Conservation (phyloP, 2,888 invertebrate genomes). For the Limnephilus rhombicus region DNA sequence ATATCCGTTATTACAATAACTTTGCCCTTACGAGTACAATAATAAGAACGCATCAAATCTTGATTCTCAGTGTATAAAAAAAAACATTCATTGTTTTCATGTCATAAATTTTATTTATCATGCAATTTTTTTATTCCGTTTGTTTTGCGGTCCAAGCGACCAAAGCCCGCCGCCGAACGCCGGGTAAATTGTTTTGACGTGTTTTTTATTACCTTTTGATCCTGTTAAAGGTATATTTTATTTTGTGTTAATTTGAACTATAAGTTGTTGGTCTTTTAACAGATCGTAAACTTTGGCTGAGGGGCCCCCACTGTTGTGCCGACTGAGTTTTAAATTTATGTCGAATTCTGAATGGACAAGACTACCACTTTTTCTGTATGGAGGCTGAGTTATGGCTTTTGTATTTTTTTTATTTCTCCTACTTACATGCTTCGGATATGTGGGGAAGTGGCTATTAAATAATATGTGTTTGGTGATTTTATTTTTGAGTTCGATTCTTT, state of each 20-base stretch:
- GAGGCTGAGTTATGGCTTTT: constrained; percentile 8
- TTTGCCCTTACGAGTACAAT: constrained; percentile 38
- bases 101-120: constrained; percentile 77
- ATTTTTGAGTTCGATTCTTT: background rate
- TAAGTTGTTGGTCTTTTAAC: constrained; percentile 78
- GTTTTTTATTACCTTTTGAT: constrained; percentile 73
- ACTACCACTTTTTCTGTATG: constrained; percentile 32
- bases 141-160: constrained; percentile 73
- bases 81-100: constrained; percentile 73
- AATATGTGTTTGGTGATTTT: background rate
- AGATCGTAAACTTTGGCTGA: constrained; percentile 76
- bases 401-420: background rate
- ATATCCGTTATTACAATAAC: constrained; percentile 57
- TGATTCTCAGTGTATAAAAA: constrained; percentile 67
- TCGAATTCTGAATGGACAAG: constrained; percentile 41
- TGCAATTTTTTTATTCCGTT: constrained; percentile 77
- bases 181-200: constrained; percentile 78
- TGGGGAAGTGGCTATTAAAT: background rate
- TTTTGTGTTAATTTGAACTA: constrained; percentile 79
- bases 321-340: constrained; percentile 49
- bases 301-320: constrained; percentile 58
- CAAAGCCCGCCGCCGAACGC: constrained; percentile 67
- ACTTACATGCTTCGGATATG: background rate
- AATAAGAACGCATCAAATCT: constrained; percentile 67
- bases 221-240: constrained; percentile 70